Evolutionary conservation across 2,888 invertebrate species (phyloP).

Genomic region (Rotaria magnacalcarata): DNA sequence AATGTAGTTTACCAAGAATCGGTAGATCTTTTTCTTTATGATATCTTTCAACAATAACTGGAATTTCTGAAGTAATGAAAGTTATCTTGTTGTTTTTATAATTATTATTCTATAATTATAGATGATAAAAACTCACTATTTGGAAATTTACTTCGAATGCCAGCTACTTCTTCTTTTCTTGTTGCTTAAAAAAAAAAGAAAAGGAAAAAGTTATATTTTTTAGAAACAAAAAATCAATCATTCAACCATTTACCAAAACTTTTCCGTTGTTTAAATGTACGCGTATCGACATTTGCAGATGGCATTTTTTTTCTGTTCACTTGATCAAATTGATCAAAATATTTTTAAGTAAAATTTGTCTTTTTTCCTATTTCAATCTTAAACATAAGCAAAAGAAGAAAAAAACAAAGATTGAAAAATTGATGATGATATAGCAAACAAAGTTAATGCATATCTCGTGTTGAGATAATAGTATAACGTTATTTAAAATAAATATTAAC

Average conservation of each 20-base stretch:
- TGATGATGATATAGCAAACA: background rate
- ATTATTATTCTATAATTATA: background rate
- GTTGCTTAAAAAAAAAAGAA: constrained; percentile 62
- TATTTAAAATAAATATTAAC: background rate
- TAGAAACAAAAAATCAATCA: background rate
- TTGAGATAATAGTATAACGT: background rate
- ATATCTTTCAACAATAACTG: constrained; percentile 78
- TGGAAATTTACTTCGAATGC: constrained; percentile 73
- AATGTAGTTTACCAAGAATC: constrained; percentile 50
- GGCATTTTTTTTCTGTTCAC: background rate
- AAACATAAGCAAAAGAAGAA: background rate
- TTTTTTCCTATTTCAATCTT: background rate
- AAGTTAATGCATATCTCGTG: background rate
- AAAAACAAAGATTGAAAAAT: background rate
- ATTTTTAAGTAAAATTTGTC: background rate
- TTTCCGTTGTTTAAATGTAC: constrained; percentile 34
- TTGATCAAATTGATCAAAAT: background rate
- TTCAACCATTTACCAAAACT: background rate
- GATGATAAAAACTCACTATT: constrained; percentile 53
- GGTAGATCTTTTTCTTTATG: constrained; percentile 74
- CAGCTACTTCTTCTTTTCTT: constrained; percentile 72
- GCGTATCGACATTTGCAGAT: background rate
- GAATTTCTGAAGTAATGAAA: constrained; percentile 55
- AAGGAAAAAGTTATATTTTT: background rate
- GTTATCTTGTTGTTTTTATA: too few relatives aligned